A percentile compares a stretch with the other conserved stretches of the same genome.
Conservation (phyloP, 2,888 invertebrate species). For the Rhagonycha lutea region DNA sequence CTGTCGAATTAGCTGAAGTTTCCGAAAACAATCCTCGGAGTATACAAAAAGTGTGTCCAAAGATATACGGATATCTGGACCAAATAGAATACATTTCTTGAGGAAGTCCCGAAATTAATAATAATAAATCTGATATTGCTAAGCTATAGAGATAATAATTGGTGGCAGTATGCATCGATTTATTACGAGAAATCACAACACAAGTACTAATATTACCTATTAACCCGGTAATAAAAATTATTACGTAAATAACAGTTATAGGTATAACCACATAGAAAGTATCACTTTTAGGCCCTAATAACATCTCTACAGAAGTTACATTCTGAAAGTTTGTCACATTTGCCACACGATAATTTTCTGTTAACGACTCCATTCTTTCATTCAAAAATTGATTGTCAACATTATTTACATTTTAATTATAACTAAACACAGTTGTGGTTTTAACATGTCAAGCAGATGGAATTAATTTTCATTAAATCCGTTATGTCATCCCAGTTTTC, state of each 20-base stretch:
- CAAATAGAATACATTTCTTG: conserved; percentile 81
- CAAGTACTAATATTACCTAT: conserved; percentile 85
- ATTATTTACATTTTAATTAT: background rate
- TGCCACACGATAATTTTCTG: background rate
- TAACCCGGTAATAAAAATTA: conserved; percentile 78
- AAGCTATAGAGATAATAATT: conserved; percentile 84
- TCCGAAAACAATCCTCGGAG: conserved; percentile 79
- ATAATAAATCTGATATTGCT: conserved; percentile 80
- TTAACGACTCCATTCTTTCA: background rate
- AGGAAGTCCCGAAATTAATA: conserved; percentile 79
- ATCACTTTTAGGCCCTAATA: conserved; percentile 52
- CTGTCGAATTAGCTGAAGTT: conserved; percentile 78
- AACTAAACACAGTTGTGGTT: background rate
- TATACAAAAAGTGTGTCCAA: conserved; percentile 80
- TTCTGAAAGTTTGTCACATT: background rate
- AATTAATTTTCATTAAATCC: background rate
- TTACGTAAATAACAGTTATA: conserved; percentile 73
- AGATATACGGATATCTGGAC: conserved; percentile 76
- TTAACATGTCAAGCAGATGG: background rate
- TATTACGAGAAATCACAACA: conserved; percentile 79
- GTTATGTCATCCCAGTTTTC: background rate
- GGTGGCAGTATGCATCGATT: conserved; percentile 83
- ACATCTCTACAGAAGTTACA: background rate
- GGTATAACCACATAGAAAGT: conserved; percentile 70
- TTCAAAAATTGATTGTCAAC: background rate